Evolutionary conservation across 1,140 invertebrate genomes (phyloP).

Genomic region (Cherax quadricarinatus): DNA sequence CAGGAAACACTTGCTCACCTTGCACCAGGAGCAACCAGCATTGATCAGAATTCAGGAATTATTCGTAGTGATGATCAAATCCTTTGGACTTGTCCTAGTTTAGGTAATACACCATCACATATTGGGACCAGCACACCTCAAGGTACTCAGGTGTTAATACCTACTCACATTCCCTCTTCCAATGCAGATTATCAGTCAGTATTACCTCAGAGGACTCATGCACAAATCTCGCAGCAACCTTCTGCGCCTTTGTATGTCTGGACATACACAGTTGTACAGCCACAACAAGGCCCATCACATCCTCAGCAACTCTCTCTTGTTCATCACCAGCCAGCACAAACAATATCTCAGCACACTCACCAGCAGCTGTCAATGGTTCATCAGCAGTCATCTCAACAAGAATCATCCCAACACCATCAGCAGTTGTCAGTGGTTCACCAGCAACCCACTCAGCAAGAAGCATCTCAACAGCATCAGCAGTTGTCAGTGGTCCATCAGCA

Average conservation of each 20-base stretch:
- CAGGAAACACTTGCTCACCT: background rate
- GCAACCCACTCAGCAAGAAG: background rate
- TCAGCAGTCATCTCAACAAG: background rate
- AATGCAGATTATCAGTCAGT: background rate
- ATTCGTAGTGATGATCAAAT: conserved; percentile 18
- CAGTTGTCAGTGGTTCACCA: conserved; percentile 11
- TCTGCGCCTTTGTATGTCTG: conserved; percentile 38
- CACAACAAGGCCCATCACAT: conserved; percentile 20
- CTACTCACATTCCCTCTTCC: background rate
- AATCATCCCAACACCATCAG: background rate
- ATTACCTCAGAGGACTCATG: background rate
- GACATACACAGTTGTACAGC: conserved; percentile 44
- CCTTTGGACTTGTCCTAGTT: conserved; percentile 18
- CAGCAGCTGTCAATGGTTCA: conserved; percentile 22
- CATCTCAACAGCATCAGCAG: conserved; percentile 27
- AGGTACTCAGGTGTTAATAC: conserved; percentile 26
- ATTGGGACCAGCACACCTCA: background rate
- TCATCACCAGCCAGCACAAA: conserved; percentile 9
- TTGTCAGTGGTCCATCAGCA: background rate
- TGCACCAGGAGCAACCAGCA: background rate
- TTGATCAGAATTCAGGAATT: background rate
- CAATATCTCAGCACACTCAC: background rate
- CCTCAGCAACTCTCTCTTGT: conserved; percentile 33
- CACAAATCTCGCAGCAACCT: background rate
- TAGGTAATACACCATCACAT: background rate